phyloP scores from a whole-genome alignment of 2,113 vertebrate species.

The Pontoporia blainvillei region DNA sequence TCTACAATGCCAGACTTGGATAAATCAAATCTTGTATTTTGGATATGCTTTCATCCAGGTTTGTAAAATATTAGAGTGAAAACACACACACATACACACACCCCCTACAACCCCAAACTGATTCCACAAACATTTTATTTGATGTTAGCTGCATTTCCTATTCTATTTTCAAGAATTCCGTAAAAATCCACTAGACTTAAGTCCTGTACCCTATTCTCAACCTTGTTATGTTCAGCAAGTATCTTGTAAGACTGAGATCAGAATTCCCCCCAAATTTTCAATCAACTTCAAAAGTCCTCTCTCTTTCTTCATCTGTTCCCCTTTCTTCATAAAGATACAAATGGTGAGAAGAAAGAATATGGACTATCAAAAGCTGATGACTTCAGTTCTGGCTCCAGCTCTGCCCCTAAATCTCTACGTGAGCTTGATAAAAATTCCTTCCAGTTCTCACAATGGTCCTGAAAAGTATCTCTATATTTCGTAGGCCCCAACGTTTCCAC shows the following conservation, averaged over 20 bases:
- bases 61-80: background rate
- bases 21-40: background rate
- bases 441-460: background rate
- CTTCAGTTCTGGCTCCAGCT: background rate
- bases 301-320: background rate
- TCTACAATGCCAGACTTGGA: background rate
- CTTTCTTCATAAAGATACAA: background rate
- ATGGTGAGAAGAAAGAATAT: background rate
- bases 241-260: background rate
- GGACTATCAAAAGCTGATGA: background rate
- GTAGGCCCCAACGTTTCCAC: background rate
- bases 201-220: background rate
- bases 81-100: background rate
- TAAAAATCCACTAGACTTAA: background rate
- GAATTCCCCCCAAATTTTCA: background rate
- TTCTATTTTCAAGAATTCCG: background rate
- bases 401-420: background rate
- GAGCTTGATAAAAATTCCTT: background rate
- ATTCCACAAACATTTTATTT: background rate
- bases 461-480: background rate
- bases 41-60: background rate
- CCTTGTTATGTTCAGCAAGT: background rate
- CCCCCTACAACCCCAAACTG: background rate
- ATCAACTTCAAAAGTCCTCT: background rate
- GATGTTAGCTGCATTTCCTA: background rate